Conservation (phyloP, 2,113 vertebrate species). For the Oncorhynchus kisutch region DNA sequence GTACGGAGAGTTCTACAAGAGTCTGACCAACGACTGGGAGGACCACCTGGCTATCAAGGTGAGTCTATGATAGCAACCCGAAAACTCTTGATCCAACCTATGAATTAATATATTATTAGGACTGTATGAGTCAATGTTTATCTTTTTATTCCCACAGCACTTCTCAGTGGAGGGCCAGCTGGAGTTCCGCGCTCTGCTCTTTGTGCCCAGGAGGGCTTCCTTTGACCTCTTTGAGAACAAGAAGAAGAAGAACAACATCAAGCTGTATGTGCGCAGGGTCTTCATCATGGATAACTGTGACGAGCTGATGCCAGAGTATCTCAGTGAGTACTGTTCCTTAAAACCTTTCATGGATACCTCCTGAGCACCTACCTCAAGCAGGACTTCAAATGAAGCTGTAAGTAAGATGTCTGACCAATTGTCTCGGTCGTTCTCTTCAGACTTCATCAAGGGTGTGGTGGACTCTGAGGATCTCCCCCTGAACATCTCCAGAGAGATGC, state of each 20-base stretch:
- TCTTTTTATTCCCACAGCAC: conserved; percentile 56
- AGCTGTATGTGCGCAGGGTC: conserved; percentile 77
- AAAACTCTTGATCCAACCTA: not conserved
- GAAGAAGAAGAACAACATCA: conserved; percentile 82
- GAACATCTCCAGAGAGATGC: conserved; percentile 80
- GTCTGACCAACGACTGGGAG: conserved; percentile 47
- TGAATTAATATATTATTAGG: no score
- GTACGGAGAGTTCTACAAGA: conserved; percentile 53
- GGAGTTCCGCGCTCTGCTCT: conserved; percentile 78
- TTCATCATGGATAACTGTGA: conserved; percentile 84
- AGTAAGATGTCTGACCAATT: not conserved
- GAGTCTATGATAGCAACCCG: not conserved
- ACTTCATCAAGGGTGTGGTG: conserved; percentile 62
- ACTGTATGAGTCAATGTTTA: not conserved
- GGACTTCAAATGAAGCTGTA: no score
- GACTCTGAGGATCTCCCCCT: conserved; percentile 78
- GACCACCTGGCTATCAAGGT: conserved; percentile 46
- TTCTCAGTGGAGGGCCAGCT: conserved; percentile 80
- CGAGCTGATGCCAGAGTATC: conserved; percentile 78
- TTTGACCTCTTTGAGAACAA: conserved; percentile 83
- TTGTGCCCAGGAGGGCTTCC: conserved; percentile 72
- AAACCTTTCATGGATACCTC: not conserved
- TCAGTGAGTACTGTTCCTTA: conserved; percentile 66
- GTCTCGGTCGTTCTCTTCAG: not conserved
- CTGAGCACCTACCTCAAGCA: no score